phyloP scores from a whole-genome alignment of 2,888 invertebrate species.

The Polylopha cassiicola region DNA sequence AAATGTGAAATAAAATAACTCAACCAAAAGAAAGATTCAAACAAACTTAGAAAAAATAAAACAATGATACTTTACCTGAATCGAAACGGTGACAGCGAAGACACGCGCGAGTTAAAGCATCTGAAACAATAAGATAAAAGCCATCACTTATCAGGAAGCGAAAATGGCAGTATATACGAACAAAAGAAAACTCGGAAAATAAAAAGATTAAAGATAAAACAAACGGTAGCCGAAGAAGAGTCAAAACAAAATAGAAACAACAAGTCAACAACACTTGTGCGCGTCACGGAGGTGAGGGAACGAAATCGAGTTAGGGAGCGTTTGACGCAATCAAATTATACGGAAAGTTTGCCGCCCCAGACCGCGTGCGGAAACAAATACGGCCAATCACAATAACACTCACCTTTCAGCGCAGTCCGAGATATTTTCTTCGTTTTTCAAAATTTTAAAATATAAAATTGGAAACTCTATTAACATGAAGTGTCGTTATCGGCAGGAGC shows the following conservation, averaged over 20 bases:
- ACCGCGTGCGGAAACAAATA: conserved; percentile 24
- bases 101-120: conserved; percentile 26
- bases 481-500: conserved; percentile 67
- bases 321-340: conserved; percentile 59
- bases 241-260: conserved; percentile 64
- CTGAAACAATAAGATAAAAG: conserved; percentile 41
- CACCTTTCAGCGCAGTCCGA: conserved; percentile 13
- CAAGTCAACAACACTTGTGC: conserved; percentile 66
- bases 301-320: conserved; percentile 54
- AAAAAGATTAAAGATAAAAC: conserved; percentile 29
- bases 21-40: conserved; percentile 17
- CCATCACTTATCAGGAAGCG: conserved; percentile 27
- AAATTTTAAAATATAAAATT: conserved; percentile 42
- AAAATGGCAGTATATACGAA: conserved; percentile 19
- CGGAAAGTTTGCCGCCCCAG: conserved; percentile 32
- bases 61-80: conserved; percentile 44
- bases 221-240: conserved; percentile 43
- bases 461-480: conserved; percentile 47
- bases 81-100: conserved; percentile 7
- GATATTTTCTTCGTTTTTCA: conserved; percentile 20
- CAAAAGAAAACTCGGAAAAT: conserved; percentile 27
- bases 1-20: conserved; percentile 8
- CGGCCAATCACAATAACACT: conserved; percentile 39
- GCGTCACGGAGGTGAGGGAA: conserved; percentile 56
- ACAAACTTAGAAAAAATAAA: conserved; percentile 20